Percentiles rank a stretch among this genome's conserved stretches.
Evolutionary conservation across 1,140 invertebrate genomes (phyloP).

Genomic region (Drosophila varians): DNA sequence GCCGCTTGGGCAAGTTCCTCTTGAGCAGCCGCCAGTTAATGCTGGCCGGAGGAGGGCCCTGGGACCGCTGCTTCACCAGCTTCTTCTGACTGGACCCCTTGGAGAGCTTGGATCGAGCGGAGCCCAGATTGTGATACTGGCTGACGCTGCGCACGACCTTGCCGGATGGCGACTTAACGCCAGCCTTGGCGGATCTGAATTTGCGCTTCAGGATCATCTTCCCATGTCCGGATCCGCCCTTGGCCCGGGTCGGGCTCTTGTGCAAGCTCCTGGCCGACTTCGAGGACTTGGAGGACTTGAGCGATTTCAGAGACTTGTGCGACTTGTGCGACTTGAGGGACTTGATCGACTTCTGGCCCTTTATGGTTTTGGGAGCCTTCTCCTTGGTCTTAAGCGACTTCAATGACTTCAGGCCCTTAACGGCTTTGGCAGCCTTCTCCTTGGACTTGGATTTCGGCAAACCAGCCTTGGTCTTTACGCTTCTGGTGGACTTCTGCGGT

Average conservation of each 20-base stretch:
- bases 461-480: constrained; percentile 21
- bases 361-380: background rate
- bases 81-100: constrained; percentile 30
- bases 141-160: constrained; percentile 54
- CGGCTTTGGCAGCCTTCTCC: background rate
- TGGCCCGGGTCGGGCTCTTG: constrained; percentile 32
- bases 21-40: constrained; percentile 68
- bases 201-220: constrained; percentile 60
- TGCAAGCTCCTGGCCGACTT: constrained; percentile 1
- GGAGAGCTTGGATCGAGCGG: constrained; percentile 34
- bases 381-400: constrained; percentile 11
- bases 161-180: constrained; percentile 13
- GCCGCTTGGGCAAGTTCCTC: constrained; percentile 46
- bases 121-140: constrained; percentile 45
- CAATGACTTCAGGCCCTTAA: constrained; percentile 3
- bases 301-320: constrained; percentile 36
- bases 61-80: constrained; percentile 9
- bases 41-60: constrained; percentile 23
- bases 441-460: background rate
- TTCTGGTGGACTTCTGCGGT: constrained; percentile 26
- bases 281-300: constrained; percentile 22
- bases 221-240: constrained; percentile 24
- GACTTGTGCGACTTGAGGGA: constrained; percentile 40
- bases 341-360: constrained; percentile 41
- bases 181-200: constrained; percentile 16